These are phyloP conservation scores for Philypnodon macrostomus DNA, from an alignment of 2,797 vertebrate genomes.

Conservation along the genomic window DNA sequence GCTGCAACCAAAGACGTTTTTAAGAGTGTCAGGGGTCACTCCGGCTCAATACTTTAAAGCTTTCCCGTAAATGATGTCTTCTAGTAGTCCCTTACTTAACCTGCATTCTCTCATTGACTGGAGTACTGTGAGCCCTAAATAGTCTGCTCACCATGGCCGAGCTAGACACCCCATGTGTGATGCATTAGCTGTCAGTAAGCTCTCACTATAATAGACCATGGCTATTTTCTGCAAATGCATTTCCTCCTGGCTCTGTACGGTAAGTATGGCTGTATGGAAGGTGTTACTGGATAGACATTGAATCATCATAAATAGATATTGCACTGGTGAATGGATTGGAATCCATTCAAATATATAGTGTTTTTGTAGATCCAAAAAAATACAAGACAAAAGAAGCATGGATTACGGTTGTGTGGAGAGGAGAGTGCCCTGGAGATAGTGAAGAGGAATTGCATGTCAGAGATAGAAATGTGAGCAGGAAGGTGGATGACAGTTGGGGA, in stretches of 20 bases:
- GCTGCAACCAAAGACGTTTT: not conserved
- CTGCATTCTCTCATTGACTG: slow-evolving; percentile 13
- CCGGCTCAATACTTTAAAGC: slow-evolving; percentile 6
- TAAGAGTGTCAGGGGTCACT: not conserved
- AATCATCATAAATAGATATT: slow-evolving; percentile 19
- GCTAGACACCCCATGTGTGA: slow-evolving; percentile 29
- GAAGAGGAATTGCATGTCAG: slow-evolving; percentile 58
- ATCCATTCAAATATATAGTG: not conserved
- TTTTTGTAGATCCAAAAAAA: slow-evolving; percentile 34
- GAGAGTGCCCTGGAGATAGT: slow-evolving; percentile 45
- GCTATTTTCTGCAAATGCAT: slow-evolving; percentile 46
- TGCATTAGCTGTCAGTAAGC: slow-evolving; percentile 40
- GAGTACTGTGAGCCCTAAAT: slow-evolving; percentile 12
- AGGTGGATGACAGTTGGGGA: not conserved
- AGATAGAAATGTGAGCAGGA: slow-evolving; percentile 51
- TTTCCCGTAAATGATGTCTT: slow-evolving; percentile 10
- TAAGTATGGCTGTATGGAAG: slow-evolving; percentile 29
- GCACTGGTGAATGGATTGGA: not conserved
- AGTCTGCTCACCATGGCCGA: slow-evolving; percentile 26
- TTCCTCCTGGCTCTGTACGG: slow-evolving; percentile 21
- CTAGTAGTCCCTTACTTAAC: slow-evolving; percentile 24
- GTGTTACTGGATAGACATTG: slow-evolving; percentile 16
- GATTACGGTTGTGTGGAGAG: slow-evolving; percentile 37
- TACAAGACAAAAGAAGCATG: slow-evolving; percentile 29
- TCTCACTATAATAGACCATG: slow-evolving; percentile 33